phyloP scores from a whole-genome alignment of 2,113 vertebrate species.

The Cettia cetti region DNA sequence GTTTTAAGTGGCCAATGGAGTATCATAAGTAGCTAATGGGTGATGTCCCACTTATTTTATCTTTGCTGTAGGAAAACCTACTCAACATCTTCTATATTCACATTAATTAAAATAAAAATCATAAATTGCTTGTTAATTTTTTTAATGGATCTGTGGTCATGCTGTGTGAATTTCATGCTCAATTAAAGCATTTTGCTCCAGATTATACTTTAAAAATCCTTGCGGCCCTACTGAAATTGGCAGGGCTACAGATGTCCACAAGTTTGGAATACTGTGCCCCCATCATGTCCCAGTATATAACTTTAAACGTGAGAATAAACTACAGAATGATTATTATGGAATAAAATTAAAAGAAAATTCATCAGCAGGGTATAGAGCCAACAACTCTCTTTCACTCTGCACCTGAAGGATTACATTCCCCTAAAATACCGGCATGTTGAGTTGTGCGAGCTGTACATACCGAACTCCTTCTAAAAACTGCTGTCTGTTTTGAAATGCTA shows the following conservation, averaged over 20 bases:
- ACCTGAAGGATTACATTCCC: neutral
- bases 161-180: neutral
- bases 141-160: neutral
- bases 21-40: neutral
- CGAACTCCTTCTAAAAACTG: neutral
- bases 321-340: neutral
- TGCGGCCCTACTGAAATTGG: neutral
- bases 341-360: neutral
- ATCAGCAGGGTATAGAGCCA: neutral
- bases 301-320: neutral
- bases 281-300: neutral
- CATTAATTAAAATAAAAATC: neutral
- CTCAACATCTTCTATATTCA: neutral
- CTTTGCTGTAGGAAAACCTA: neutral
- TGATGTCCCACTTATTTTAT: neutral
- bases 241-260: neutral
- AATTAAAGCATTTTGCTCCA: neutral
- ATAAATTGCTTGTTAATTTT: neutral
- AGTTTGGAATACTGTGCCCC: neutral
- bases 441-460: neutral
- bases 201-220: neutral
- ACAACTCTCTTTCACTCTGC: neutral
- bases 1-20: neutral
- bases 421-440: neutral
- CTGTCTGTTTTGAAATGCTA: neutral